phyloP scores from a whole-genome alignment of 2,888 invertebrate genomes.

The Cylloceria caligata region DNA sequence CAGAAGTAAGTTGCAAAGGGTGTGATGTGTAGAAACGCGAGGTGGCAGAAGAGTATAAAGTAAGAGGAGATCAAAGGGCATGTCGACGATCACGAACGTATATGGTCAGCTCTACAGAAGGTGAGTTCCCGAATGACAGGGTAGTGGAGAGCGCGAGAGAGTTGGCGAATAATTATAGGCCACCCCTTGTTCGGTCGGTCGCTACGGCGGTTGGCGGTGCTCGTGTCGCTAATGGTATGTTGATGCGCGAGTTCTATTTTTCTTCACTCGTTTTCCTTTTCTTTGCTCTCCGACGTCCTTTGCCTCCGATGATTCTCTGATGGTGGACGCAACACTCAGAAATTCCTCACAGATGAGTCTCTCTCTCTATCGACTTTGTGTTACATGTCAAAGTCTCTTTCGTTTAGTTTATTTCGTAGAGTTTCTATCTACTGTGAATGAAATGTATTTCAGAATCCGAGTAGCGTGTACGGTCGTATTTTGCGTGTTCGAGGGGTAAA shows the following conservation, averaged over 20 bases:
- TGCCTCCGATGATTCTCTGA: slow-evolving; percentile 11
- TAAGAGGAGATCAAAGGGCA: slow-evolving; percentile 64
- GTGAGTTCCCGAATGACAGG: slow-evolving; percentile 73
- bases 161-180: slow-evolving; percentile 75
- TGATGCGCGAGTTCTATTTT: slow-evolving; percentile 26
- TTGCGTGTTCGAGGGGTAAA: neutral
- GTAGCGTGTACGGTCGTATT: neutral
- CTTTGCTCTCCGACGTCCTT: slow-evolving; percentile 65
- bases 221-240: slow-evolving; percentile 22
- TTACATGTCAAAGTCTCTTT: slow-evolving; percentile 8
- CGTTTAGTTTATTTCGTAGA: neutral
- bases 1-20: slow-evolving; percentile 27
- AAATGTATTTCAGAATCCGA: neutral
- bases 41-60: neutral
- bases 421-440: neutral
- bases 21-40: neutral
- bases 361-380: neutral
- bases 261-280: neutral
- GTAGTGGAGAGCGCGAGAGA: slow-evolving; percentile 63
- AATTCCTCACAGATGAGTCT: slow-evolving; percentile 15
- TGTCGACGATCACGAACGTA: slow-evolving; percentile 34
- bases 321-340: slow-evolving; percentile 7
- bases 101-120: slow-evolving; percentile 68
- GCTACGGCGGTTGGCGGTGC: slow-evolving; percentile 8
- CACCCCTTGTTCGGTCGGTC: slow-evolving; percentile 32